Conservation (phyloP, 1,140 invertebrate species). For the Rhagoletis zephyria region DNA sequence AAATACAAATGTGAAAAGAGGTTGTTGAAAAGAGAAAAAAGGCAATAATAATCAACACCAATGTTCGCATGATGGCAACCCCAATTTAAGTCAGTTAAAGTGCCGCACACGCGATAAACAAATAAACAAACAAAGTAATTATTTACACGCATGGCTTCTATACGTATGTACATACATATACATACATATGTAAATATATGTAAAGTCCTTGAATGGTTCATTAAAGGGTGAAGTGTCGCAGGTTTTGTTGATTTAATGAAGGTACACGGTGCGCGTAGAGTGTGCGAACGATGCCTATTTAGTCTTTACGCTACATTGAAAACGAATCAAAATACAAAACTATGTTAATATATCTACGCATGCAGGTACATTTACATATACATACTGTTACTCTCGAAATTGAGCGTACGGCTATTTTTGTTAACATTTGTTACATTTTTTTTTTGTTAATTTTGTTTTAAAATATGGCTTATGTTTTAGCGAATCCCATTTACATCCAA, state of each 20-base stretch:
- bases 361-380: not conserved
- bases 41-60: constrained; percentile 9
- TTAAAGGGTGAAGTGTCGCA: not conserved
- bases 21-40: not conserved
- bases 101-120: constrained; percentile 3
- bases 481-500: too few species aligned
- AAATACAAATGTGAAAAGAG: not conserved
- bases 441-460: not conserved
- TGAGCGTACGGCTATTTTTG: too few species aligned
- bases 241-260: constrained; percentile 46
- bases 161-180: too few species aligned
- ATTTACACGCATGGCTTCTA: not conserved
- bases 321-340: not conserved
- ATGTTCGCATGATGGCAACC: not conserved
- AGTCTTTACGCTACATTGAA: constrained; percentile 7
- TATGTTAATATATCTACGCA: too few species aligned
- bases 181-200: too few species aligned
- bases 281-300: not conserved
- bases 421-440: too few species aligned
- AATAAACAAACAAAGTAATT: constrained; percentile 20
- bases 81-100: not conserved
- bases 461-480: too few species aligned
- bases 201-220: not conserved
- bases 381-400: too few species aligned
- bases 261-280: not conserved